Conservation (phyloP, 2,113 vertebrate genomes). For the Antechinus stuartii region DNA sequence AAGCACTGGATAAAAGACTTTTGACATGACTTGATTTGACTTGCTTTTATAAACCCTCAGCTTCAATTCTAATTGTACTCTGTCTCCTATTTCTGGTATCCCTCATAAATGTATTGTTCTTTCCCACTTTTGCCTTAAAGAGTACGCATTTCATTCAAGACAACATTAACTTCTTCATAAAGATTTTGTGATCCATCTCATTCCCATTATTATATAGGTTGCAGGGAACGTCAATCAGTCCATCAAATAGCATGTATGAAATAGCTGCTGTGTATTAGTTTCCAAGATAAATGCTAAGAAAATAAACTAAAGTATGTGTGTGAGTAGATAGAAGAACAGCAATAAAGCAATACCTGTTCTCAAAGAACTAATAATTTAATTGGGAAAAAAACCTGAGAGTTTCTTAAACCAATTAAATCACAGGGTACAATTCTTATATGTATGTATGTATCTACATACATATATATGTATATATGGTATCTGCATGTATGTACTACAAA, state of each 20-base stretch:
- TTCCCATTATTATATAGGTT: background rate
- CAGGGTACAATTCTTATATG: background rate
- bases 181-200: background rate
- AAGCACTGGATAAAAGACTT: background rate
- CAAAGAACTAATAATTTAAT: background rate
- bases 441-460: background rate
- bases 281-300: background rate
- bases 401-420: background rate
- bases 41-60: background rate
- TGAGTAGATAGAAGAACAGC: background rate
- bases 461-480: too few relatives aligned
- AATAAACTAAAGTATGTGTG: background rate
- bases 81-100: background rate
- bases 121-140: background rate
- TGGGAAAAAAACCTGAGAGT: background rate
- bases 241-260: background rate
- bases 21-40: background rate
- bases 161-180: background rate
- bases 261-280: background rate
- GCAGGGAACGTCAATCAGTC: background rate
- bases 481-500: too few relatives aligned
- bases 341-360: background rate
- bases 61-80: background rate
- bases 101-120: background rate
- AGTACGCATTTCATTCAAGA: background rate